These are phyloP conservation scores for Lophotis ruficrista DNA, from an alignment of 2,113 vertebrate genomes.

Conservation along the genomic window DNA sequence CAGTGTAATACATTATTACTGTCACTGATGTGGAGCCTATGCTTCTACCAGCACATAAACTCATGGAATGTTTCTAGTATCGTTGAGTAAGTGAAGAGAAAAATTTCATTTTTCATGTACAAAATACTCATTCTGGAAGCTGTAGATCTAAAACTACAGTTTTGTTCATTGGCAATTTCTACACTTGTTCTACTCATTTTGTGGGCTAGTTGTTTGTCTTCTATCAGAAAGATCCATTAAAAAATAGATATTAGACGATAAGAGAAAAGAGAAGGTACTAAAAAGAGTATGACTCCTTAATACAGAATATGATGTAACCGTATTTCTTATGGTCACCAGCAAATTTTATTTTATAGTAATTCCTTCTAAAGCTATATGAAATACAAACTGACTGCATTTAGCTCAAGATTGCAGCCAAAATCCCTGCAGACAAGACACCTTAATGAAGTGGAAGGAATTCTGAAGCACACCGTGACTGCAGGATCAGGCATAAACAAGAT, in stretches of 20 bases:
- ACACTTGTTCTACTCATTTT: neutral
- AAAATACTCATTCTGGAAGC: neutral
- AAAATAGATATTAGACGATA: neutral
- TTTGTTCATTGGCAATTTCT: neutral
- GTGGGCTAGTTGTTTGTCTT: neutral
- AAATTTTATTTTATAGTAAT: neutral
- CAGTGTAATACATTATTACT: neutral
- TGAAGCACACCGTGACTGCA: neutral
- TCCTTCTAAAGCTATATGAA: neutral
- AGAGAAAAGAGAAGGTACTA: neutral
- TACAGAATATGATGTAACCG: neutral
- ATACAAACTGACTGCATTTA: neutral
- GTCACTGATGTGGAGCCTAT: neutral
- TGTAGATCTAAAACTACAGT: neutral
- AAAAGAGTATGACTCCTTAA: neutral
- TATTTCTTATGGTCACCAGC: neutral
- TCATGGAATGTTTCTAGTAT: neutral
- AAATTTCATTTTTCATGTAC: neutral
- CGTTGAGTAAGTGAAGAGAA: neutral
- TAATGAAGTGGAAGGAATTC: neutral
- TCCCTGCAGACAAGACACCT: neutral
- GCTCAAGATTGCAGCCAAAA: neutral
- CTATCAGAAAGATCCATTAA: neutral
- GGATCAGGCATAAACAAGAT: neutral
- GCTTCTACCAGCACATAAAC: neutral